Base-by-base conservation (phyloP, 2,888 invertebrate genomes). In the Napeogenes sylphis region DNA sequence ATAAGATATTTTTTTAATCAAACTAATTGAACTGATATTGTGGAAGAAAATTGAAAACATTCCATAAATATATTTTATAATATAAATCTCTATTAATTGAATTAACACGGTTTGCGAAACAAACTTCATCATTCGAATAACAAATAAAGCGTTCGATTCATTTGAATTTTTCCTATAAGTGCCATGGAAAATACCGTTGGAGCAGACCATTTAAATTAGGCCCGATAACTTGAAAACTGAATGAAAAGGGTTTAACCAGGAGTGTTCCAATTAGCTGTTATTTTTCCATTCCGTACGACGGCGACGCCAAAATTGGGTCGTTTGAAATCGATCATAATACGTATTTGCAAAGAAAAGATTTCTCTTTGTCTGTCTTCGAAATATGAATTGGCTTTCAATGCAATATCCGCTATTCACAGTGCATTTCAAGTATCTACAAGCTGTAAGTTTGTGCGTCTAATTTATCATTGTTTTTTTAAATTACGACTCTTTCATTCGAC, bases 221-320 rank as follows among this genome's bases (percentile, higher is more conserved):
- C 78, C 73, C 84, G 84, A 85, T 86, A 86, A 87, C 88, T 90
- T 83, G 85, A 82, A 82, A 86, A 84, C 79, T 79, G 79, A 85
- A 85, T 82, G 85, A 82, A 89, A 88, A 80, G 88, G 88, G 87
- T 85, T 87, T 83, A 81, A 82, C 80, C 84, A 82, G 83, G 82
- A 87, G 85, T 83, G 79, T 74, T 83, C 87, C 90, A 90, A 90
- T 90, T 90, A 90, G 85, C 85, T 89, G 90, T 89, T 89, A 90
- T 90, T 90, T 89, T 90, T 90, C 80, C 79, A 87, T 89, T 89
- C 73, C 83, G 75, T 72, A 79, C 80, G 71, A 67, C 74, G 78
- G 70, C 78, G 78, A 70, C 78, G 76, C 75, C 73, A 76, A 76
- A 86, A 86, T 76, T 84, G 78, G 86, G 84, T 83, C 84, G 80